Evolutionary conservation across 2,113 vertebrate species (phyloP), one percentile per base, ranked within the genome.

Genomic region (Nycticorax nycticorax): DNA sequence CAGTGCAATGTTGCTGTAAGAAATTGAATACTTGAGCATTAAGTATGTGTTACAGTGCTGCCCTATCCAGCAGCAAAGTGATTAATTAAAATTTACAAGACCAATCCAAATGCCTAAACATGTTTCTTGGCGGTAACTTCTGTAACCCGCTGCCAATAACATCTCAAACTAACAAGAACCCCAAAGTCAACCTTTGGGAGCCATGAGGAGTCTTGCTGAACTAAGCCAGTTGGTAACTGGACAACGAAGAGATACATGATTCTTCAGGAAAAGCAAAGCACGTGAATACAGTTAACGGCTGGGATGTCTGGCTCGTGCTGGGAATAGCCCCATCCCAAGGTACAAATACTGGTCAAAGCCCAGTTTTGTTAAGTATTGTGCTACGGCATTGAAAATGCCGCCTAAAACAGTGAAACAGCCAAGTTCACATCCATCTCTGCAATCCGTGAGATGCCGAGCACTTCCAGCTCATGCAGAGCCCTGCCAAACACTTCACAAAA

Each of bases 131-230:
- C 41, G 2, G 85, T 22, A 52, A 45, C 45, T 89, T 83, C 72
- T 24, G 2, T 6, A 35, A 37, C 57, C 77, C 4, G 3, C 64
- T 87, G 92, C 96, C 96, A 92, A 23, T 69, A 96, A 88, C 76
- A 59, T 85, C 94, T 63, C 85, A n/a, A 67, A 50, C 21, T 11
- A 80, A 64, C 12, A 2, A 37, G 62, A 85, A 60, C 52, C 92
- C 83, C 94, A 39, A 48, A 89, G 91, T 21, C 92, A 93, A 95
- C 89, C 89, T 93, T 37, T 73, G 96, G 91, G 94, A 94, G 63
- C 74, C 30, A 2, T 2, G 57, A 87, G 69, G 74, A 78, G 30
- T 16, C 66, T 73, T 80, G 32, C 73, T n/a, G 41, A 32, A 6
- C 60, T 12, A 18, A 72, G 64, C 63, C 67, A 43, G n/a, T 33